Evolutionary conservation across 2,113 vertebrate genomes (phyloP).

Genomic region (Oryzias melastigma): DNA sequence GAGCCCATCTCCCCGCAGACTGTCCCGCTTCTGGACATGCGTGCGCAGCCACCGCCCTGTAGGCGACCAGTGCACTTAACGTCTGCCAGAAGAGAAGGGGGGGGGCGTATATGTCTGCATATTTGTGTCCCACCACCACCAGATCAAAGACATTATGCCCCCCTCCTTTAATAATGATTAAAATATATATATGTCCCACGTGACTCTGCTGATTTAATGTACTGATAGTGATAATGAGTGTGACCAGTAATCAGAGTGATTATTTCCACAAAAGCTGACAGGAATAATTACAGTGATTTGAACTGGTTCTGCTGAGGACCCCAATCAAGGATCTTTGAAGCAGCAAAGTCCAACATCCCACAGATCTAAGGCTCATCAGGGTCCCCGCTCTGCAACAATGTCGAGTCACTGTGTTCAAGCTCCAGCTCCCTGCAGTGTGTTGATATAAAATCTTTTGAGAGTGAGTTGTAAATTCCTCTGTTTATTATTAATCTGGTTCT

Average conservation of each 20-base stretch:
- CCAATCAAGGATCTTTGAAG: background rate
- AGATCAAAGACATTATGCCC: conserved; percentile 6
- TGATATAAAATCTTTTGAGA: too few relatives aligned
- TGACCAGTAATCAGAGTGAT: too few relatives aligned
- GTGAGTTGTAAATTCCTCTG: too few relatives aligned
- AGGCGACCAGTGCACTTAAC: conserved; percentile 48
- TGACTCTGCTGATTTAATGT: conserved; percentile 7
- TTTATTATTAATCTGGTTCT: background rate
- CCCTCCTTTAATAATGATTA: conserved; percentile 2
- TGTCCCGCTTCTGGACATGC: conserved; percentile 58
- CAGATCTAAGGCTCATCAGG: too few relatives aligned
- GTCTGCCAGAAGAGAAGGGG: conserved; percentile 4
- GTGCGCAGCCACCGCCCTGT: conserved; percentile 71
- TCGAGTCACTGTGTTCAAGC: too few relatives aligned
- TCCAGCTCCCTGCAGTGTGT: too few relatives aligned
- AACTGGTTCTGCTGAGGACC: conserved; percentile 3
- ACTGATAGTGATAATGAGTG: background rate
- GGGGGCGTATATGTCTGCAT: background rate
- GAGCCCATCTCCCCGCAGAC: conserved; percentile 47
- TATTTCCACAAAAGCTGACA: too few relatives aligned
- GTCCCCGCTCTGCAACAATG: too few relatives aligned
- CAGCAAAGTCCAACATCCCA: too few relatives aligned
- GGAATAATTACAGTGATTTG: background rate
- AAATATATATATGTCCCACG: background rate
- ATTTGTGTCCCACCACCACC: background rate